Percentiles rank a stretch among this genome's conserved stretches.
phyloP scores from a whole-genome alignment of 2,797 vertebrate species.

The Onychomys arenicola region DNA sequence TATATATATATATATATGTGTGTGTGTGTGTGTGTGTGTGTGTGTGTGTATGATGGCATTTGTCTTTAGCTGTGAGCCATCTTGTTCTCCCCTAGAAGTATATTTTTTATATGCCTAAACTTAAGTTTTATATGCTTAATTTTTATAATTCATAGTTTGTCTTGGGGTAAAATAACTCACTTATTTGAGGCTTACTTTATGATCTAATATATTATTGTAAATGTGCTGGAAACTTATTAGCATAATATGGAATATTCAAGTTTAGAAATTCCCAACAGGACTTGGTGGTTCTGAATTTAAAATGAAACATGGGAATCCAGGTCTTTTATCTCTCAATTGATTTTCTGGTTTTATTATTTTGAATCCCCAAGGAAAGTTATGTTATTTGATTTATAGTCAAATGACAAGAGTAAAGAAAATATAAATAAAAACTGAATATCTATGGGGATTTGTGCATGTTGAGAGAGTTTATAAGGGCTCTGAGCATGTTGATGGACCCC shows the following conservation, averaged over 20 bases:
- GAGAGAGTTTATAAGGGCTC: background rate
- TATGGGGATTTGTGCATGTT: background rate
- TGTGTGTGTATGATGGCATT: background rate
- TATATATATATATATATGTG: too few species aligned
- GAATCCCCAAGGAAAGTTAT: background rate
- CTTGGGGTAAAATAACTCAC: background rate
- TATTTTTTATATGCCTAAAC: background rate
- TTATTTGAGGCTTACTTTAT: background rate
- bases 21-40: too few species aligned
- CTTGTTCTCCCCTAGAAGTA: background rate
- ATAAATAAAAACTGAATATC: background rate
- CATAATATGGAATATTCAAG: background rate
- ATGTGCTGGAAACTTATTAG: background rate
- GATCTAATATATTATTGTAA: background rate
- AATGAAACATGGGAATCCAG: background rate
- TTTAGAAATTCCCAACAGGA: background rate
- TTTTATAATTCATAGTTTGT: slow-evolving; percentile 1
- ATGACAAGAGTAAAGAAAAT: background rate
- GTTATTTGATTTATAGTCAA: background rate
- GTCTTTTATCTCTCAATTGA: background rate
- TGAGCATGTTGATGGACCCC: background rate
- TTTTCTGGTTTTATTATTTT: background rate
- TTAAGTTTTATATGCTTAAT: background rate
- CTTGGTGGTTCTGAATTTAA: background rate
- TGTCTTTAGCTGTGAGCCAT: background rate